These are phyloP conservation scores for Reinhardtius hippoglossoides DNA, from an alignment of 2,113 vertebrate genomes.

Conservation along the genomic window DNA sequence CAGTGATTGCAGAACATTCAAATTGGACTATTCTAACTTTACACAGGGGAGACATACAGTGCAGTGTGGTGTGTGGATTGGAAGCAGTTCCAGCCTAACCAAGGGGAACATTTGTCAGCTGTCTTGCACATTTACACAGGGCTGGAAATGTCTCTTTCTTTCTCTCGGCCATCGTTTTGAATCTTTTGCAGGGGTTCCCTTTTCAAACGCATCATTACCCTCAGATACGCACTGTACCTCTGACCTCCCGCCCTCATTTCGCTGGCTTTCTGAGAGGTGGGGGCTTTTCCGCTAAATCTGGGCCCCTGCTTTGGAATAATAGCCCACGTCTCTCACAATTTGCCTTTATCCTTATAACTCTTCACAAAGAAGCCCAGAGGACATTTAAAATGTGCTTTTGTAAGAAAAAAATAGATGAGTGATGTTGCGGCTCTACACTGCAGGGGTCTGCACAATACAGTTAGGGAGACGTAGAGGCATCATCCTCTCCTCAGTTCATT, in stretches of 20 bases:
- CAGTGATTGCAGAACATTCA: neutral
- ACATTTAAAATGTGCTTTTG: constrained; percentile 19
- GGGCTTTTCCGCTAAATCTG: constrained; percentile 35
- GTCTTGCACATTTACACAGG: too few species aligned
- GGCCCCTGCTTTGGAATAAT: constrained; percentile 19
- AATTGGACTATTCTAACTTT: constrained; percentile 4
- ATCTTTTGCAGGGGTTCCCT: neutral
- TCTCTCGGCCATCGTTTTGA: constrained; percentile 1
- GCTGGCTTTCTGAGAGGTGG: neutral
- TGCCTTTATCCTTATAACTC: constrained; percentile 9
- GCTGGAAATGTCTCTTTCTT: neutral
- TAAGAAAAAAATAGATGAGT: neutral
- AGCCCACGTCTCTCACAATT: constrained; percentile 12
- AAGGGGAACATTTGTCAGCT: neutral
- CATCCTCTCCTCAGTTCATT: constrained; percentile 26
- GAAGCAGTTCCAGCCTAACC: too few species aligned
- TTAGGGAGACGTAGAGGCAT: neutral
- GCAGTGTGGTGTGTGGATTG: neutral
- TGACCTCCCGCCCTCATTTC: constrained; percentile 24
- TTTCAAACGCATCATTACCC: constrained; percentile 27
- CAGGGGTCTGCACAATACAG: constrained; percentile 12
- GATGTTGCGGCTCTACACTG: neutral
- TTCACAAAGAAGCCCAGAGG: constrained; percentile 34
- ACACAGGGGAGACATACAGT: neutral
- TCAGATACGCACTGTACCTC: constrained; percentile 4